Base-by-base conservation (phyloP, 2,797 vertebrate species). In the Thalassophryne amazonica region DNA sequence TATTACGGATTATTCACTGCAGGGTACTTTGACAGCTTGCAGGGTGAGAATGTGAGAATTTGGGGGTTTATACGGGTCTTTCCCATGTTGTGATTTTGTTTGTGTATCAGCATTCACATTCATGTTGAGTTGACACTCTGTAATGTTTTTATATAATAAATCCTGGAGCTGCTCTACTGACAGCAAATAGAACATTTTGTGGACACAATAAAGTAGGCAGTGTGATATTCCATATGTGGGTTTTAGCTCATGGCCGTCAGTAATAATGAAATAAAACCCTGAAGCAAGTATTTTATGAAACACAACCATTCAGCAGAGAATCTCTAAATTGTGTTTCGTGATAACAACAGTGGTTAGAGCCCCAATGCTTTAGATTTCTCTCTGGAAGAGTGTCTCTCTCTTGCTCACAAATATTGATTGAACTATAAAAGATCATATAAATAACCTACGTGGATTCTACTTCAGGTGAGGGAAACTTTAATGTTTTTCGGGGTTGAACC, bases 401-500 rank as follows among this genome's bases (percentile, higher is more conserved):
- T 68, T 60, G 67, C 55, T 73, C 51, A 42, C 66, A 79, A 69
- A 71, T 75, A 83, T 72, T 59, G 74, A 76, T 78, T 84, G 78
- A 81, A 79, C 72, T 73, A 78, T 77, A 69, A 74, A 55, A 76
- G 63, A 80, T 76, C 61, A 64, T 61, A 71, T 61, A 60, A 58
- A 71, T 62, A 84, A 82, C 75, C 55, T 57, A 57, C 27, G 52
- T 67, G 65, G 75, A 60, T 80, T 85, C 83, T 84, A 84, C 87
- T 85, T 83, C 69, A 71, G 78, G 72, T n/a, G n/a, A 60, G 39
- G 52, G 70, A 61, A 76, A 77, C 79, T 85, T 87, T 70, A 58
- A 83, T 80, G 77, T 84, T 85, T 83, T 82, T 70, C 70, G 65
- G 66, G 74, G 72, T 55, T 83, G 80, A 79, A 79, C 49, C 60